Evolutionary conservation across 2,797 vertebrate species (phyloP), one percentile per base, ranked within the genome.

Genomic region (Tapirus indicus): DNA sequence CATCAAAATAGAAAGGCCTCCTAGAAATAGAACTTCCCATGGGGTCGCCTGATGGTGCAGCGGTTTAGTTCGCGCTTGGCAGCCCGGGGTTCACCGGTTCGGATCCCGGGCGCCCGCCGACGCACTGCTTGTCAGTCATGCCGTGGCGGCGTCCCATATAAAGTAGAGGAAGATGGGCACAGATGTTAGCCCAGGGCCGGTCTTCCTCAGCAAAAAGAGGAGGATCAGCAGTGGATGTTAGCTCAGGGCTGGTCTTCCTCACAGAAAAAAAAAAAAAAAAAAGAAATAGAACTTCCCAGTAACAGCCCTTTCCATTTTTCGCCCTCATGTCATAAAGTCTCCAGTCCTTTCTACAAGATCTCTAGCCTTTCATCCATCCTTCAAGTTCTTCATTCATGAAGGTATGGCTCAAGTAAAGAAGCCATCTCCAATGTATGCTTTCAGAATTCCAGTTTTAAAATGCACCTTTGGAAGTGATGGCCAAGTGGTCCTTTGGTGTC

Each of bases 311-410:
- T 71, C 12, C 12, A 80, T 38, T 14, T 77, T 94, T 75, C 54
- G 23, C 62, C 4, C 41, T 84, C 21, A 1, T 74, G 13, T 68
- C 20, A 68, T 87, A 49, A 95, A 84, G 21, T 10, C 21, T 87
- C 64, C 8, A 86, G 47, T 77, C 25, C 41, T 83, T 92, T 80
- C 56, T n/a, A 25, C 25, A 44, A 79, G 52, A 79, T 60, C 54
- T 58, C 41, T 58, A 54, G 16, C 44, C 6, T 93, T 25, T 79
- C 29, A 5, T 52, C 49, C 49, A 52, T 29, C 9, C 64, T 68
- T 89, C 18, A 93, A 88, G 41, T 80, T 93, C 25, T 72, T 91
- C 47, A 54, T 89, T 96, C 49, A 89, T 79, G 96, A 88, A 92
- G 44, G 8, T 21, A 54, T 35, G 7, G 21, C 13, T 93, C 23